Base-by-base conservation (phyloP, 2,888 invertebrate genomes). In the Suillia variegata region DNA sequence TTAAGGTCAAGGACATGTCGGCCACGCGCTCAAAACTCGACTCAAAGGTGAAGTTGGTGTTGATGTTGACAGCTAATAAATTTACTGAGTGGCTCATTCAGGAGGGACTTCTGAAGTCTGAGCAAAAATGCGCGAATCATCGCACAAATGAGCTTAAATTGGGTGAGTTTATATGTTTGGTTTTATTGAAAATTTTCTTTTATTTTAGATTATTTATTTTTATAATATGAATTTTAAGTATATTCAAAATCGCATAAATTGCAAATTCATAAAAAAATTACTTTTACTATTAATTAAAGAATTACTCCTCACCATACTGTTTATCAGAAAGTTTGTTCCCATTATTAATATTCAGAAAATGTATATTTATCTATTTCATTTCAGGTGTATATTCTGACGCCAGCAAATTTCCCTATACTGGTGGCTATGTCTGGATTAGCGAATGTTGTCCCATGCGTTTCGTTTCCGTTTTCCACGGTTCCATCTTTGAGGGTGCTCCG, bases 1-100 rank as follows among this genome's bases (percentile, higher is more conserved):
- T 94, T 0, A 87, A 88, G 57, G 85, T 88, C 0, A 90, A 90
- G 76, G 90, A 91, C 63, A 80, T 85, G 42, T 83, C 85, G 0
- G 80, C 85, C 0, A 89, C 89, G 70, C 85, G 90, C 13, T 83
- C 85, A 1, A 83, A 86, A 20, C 80, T 90, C 2, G 94, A 94
- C 82, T 86, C 88, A 38, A 91, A 91, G 79, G 93, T 94, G 1
- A 94, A 94, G 80, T 85, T 88, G 1, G 91, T 93, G 3, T 83
- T 94, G 13, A 91, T 93, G 87, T 88, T 90, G 74, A 88, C 89
- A 0, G 89, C 93, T 0, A 89, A 92, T 65, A 92, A 92, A 81
- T 93, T 94, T 75, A 92, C 93, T 0, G 94, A 94, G 83, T 94
- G 94, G 93, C 85, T 94, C 54, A 91, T 94, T 60, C 93, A 94